A percentile compares a stretch with the other conserved stretches of the same genome.
phyloP scores from a whole-genome alignment of 2,113 vertebrate species.

The Callorhinus ursinus region DNA sequence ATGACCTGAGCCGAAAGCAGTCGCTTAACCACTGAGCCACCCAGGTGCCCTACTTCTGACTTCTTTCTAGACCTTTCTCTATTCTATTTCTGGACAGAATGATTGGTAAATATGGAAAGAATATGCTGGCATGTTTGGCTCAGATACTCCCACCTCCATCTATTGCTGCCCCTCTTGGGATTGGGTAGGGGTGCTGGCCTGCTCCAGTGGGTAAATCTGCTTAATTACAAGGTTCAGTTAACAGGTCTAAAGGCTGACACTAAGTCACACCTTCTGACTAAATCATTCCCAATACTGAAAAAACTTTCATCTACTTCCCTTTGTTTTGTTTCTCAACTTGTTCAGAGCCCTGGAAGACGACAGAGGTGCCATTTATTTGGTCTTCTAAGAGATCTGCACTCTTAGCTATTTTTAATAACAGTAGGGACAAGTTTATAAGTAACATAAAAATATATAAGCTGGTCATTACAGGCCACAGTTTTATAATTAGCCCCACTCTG shows the following conservation, averaged over 20 bases:
- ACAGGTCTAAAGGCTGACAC: not conserved
- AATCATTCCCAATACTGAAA: not conserved
- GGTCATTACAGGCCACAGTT: not conserved
- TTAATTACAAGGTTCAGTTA: not conserved
- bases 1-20: no score
- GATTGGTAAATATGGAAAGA: not conserved
- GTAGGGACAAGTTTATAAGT: not conserved
- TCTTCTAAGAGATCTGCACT: not conserved
- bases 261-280: not conserved
- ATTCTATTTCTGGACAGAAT: not conserved
- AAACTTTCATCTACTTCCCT: no score
- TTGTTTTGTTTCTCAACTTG: not conserved
- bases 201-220: not conserved
- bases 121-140: not conserved
- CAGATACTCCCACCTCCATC: not conserved
- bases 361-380: not conserved
- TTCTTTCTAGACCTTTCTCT: not conserved
- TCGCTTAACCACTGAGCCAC: no score
- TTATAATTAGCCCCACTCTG: not conserved
- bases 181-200: fast-evolving
- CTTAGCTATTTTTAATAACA: not conserved
- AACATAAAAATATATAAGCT: not conserved
- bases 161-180: not conserved
- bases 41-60: not conserved
- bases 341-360: not conserved